phyloP scores from a whole-genome alignment of 2,797 vertebrate genomes.

The Enteromius thamalakanensis region DNA sequence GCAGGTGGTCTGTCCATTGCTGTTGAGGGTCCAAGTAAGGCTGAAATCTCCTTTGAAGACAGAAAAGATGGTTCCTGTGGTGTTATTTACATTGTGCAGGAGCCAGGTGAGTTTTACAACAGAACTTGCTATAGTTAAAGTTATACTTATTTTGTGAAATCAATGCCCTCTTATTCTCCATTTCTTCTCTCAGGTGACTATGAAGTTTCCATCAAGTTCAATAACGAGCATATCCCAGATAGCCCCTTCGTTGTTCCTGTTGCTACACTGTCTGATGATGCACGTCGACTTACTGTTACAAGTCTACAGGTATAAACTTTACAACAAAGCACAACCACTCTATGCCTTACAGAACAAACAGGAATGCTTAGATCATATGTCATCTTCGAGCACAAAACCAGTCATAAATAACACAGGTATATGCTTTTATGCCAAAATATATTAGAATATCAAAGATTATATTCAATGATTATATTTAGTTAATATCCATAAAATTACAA shows the following conservation, averaged over 20 bases:
- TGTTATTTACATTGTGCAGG: slow-evolving; percentile 90
- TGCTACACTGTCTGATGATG: slow-evolving; percentile 91
- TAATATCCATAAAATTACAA: too few relatives aligned
- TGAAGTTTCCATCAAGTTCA: slow-evolving; percentile 98
- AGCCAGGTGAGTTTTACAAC: slow-evolving; percentile 79
- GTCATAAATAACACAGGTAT: too few relatives aligned
- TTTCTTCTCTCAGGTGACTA: slow-evolving; percentile 84
- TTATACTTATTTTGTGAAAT: neutral
- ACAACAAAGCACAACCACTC: neutral
- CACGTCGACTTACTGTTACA: slow-evolving; percentile 89
- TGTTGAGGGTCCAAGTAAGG: slow-evolving; percentile 93
- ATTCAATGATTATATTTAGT: too few relatives aligned
- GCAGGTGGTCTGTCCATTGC: slow-evolving; percentile 92
- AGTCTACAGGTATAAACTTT: slow-evolving; percentile 87
- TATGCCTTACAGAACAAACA: neutral
- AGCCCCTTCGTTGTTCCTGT: slow-evolving; percentile 94
- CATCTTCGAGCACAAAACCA: too few relatives aligned
- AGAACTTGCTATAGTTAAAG: neutral
- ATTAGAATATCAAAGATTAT: too few relatives aligned
- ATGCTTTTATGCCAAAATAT: too few relatives aligned
- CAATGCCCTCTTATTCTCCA: neutral
- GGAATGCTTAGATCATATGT: neutral
- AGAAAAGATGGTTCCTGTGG: slow-evolving; percentile 94
- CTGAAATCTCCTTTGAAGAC: slow-evolving; percentile 93
- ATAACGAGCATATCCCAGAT: slow-evolving; percentile 96